Conservation (phyloP, 2,113 vertebrate species). For the Daubentonia madagascariensis region DNA sequence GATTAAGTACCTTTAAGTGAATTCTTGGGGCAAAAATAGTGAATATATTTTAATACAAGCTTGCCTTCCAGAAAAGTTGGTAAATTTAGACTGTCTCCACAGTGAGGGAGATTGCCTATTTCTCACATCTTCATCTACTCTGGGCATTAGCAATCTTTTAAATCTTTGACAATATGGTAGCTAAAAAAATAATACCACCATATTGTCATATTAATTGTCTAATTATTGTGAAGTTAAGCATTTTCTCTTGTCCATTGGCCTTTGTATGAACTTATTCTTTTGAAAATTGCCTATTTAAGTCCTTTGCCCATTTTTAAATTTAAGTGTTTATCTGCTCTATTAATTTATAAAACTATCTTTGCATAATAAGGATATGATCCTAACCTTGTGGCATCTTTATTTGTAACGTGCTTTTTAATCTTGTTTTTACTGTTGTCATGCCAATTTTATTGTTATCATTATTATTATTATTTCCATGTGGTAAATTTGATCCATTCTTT, state of each 20-base stretch:
- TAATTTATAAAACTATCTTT: not conserved
- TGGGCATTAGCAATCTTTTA: not conserved
- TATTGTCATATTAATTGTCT: constrained; percentile 18
- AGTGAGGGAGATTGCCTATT: not conserved
- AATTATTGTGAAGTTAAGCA: constrained; percentile 20
- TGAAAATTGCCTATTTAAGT: not conserved
- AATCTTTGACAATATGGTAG: not conserved
- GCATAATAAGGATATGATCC: not conserved
- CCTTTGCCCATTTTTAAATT: not conserved
- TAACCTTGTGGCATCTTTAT: not conserved
- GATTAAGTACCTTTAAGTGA: not conserved
- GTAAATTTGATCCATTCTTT: not conserved
- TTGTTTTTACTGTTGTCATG: not conserved
- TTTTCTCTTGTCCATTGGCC: not conserved
- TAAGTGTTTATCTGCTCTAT: not conserved
- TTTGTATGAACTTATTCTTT: not conserved
- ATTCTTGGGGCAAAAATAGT: not conserved
- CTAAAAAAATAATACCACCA: not conserved
- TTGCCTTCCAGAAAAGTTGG: constrained; percentile 28
- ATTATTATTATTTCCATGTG: too few relatives aligned
- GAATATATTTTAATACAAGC: not conserved
- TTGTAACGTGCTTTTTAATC: not conserved
- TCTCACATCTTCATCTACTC: not conserved
- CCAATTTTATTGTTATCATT: not conserved
- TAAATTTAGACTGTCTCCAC: not conserved